Conservation (phyloP, 2,113 vertebrate species). For the Bufo gargarizans region DNA sequence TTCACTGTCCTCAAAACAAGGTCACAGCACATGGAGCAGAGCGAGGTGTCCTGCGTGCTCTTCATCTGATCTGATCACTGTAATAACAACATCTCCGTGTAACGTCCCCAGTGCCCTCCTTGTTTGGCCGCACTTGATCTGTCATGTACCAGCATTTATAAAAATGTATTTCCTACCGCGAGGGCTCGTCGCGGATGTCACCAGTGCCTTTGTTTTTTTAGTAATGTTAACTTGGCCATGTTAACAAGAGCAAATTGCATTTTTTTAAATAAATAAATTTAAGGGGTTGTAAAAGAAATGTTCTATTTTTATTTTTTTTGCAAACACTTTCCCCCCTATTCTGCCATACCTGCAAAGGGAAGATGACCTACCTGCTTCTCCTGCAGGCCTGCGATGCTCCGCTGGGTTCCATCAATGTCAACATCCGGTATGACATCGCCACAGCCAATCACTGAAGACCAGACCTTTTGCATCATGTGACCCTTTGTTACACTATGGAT, state of each 20-base stretch:
- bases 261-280: too few species aligned
- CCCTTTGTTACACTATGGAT: too few species aligned
- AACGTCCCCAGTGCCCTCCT: background rate
- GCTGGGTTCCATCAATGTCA: too few species aligned
- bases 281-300: too few species aligned
- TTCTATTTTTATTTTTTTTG: too few species aligned
- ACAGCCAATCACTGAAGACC: too few species aligned
- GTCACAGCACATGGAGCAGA: constrained; percentile 23
- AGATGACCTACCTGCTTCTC: too few species aligned
- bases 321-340: too few species aligned
- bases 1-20: constrained; percentile 49
- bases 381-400: too few species aligned
- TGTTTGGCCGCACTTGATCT: background rate
- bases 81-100: constrained; percentile 20
- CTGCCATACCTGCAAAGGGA: too few species aligned
- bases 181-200: background rate
- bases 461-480: too few species aligned
- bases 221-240: background rate
- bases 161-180: background rate
- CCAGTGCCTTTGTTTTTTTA: background rate
- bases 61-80: constrained; percentile 12
- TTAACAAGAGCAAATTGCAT: background rate
- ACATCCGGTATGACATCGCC: too few species aligned
- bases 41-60: background rate
- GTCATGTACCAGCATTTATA: background rate